A percentile compares a stretch with the other conserved stretches of the same genome.
Conservation (phyloP, 1,140 invertebrate genomes). For the Drosophila setifemur region DNA sequence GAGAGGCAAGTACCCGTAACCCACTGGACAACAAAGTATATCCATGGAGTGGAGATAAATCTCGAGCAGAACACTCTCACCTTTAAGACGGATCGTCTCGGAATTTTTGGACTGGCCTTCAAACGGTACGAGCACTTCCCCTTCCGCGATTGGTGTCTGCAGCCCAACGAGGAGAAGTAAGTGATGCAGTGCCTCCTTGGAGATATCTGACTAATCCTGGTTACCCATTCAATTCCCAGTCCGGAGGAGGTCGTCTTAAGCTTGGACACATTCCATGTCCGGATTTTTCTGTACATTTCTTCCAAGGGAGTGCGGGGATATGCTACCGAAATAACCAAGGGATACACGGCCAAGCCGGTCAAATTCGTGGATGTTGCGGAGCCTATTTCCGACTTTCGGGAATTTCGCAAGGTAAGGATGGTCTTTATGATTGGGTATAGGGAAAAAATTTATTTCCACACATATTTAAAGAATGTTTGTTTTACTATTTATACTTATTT, state of each 20-base stretch:
- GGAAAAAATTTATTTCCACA: too few species aligned
- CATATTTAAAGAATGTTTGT: background rate
- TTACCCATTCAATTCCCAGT: constrained; percentile 6
- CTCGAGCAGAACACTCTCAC: constrained; percentile 27
- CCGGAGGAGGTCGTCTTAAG: constrained; percentile 64
- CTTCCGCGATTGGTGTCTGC: constrained; percentile 57
- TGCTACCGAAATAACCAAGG: constrained; percentile 45
- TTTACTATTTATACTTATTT: too few species aligned
- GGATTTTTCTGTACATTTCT: constrained; percentile 42
- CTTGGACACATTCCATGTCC: constrained; percentile 63
- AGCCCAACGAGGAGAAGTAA: constrained; percentile 55
- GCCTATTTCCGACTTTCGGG: constrained; percentile 54
- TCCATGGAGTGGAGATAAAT: too few species aligned
- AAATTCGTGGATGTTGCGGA: constrained; percentile 59
- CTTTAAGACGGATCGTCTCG: constrained; percentile 68
- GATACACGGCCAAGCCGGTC: constrained; percentile 33
- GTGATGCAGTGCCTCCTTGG: too few species aligned
- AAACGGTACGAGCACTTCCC: constrained; percentile 68
- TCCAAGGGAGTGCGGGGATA: constrained; percentile 58
- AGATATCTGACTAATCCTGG: too few species aligned
- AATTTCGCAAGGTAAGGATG: constrained; percentile 52
- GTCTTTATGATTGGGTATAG: background rate
- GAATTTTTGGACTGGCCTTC: constrained; percentile 65
- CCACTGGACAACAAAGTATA: constrained; percentile 69
- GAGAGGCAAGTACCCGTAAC: too few species aligned